phyloP scores from a whole-genome alignment of 2,888 invertebrate species.

The Callyntrura guangdongensis region DNA sequence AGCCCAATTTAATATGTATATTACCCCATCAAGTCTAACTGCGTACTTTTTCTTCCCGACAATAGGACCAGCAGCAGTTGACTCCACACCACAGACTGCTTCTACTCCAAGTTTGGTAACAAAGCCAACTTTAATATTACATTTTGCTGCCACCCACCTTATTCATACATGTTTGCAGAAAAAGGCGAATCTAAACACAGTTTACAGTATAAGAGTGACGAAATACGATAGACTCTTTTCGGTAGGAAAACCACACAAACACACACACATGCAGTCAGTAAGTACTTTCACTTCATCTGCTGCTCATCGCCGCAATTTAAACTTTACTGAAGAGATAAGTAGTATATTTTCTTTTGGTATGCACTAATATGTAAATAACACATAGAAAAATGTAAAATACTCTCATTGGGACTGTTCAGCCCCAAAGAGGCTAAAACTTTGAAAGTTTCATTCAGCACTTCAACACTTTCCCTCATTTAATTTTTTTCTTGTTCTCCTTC shows the following conservation, averaged over 20 bases:
- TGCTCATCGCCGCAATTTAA: conserved; percentile 29
- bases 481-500: conserved; percentile 38
- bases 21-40: conserved; percentile 57
- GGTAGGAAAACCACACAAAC: conserved; percentile 24
- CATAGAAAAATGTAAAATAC: conserved; percentile 59
- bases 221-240: background rate
- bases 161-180: background rate
- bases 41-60: conserved; percentile 43
- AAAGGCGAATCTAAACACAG: background rate
- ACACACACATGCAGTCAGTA: conserved; percentile 41
- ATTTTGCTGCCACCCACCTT: conserved; percentile 45
- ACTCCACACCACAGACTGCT: background rate
- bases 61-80: conserved; percentile 7
- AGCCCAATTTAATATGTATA: conserved; percentile 64
- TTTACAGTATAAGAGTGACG: background rate
- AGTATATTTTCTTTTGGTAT: conserved; percentile 48
- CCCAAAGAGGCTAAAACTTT: conserved; percentile 39
- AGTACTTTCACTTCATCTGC: conserved; percentile 53
- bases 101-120: background rate
- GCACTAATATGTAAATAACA: conserved; percentile 66
- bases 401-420: conserved; percentile 65
- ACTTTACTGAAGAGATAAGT: conserved; percentile 38
- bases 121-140: conserved; percentile 46
- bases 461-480: conserved; percentile 55
- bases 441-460: conserved; percentile 45